Conservation (phyloP, 2,797 vertebrate genomes). For the Phylloscopus collybita region DNA sequence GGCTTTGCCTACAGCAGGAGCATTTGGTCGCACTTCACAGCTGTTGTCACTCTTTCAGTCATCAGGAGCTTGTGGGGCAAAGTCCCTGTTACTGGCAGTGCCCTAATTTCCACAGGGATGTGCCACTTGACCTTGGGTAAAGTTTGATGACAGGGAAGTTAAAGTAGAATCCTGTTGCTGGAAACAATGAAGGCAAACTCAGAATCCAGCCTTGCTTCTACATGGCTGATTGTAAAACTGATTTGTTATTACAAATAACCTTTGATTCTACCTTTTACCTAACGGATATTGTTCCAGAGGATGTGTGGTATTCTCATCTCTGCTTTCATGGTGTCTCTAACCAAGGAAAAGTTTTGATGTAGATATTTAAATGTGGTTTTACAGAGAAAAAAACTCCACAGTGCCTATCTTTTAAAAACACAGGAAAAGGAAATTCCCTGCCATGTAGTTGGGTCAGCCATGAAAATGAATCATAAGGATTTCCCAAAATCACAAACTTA, state of each 20-base stretch:
- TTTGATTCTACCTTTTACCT: background rate
- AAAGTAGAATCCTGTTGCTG: background rate
- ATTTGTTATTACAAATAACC: background rate
- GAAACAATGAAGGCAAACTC: background rate
- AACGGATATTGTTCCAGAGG: background rate
- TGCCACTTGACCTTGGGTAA: background rate
- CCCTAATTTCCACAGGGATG: background rate
- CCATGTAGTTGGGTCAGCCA: background rate
- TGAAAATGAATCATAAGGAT: background rate
- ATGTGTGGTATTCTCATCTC: background rate
- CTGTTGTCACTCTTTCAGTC: background rate
- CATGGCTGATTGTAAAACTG: background rate
- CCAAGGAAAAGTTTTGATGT: background rate
- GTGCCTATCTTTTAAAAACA: background rate
- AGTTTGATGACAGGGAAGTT: background rate
- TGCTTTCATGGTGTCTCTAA: background rate
- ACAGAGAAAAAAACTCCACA: fast-evolving
- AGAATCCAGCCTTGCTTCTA: background rate
- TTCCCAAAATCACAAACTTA: background rate
- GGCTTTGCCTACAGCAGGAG: background rate
- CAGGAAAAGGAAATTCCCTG: background rate
- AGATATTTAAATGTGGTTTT: background rate
- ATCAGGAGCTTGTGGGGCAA: background rate
- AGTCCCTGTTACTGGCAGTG: background rate
- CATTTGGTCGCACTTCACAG: background rate